These are phyloP conservation scores for Sepiola atlantica DNA, from an alignment of 2,888 invertebrate species.

Conservation along the genomic window DNA sequence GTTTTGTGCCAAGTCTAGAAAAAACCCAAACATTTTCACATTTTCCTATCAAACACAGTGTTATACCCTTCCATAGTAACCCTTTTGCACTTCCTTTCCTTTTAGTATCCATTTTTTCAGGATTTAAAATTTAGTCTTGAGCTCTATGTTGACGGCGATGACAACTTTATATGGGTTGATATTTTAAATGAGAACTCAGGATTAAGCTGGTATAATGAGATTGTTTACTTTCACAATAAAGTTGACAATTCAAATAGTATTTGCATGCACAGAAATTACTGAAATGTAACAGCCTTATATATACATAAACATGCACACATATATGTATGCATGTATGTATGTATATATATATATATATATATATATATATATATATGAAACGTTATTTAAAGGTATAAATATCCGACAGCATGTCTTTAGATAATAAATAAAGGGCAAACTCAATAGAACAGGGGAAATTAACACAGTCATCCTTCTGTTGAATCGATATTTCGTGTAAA, in stretches of 20 bases:
- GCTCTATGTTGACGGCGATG: not conserved
- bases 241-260: too few relatives aligned
- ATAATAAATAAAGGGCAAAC: too few relatives aligned
- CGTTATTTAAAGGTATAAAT: too few relatives aligned
- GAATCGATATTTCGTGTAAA: too few relatives aligned
- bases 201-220: too few relatives aligned
- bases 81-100: not conserved
- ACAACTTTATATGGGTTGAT: too few relatives aligned
- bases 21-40: not conserved
- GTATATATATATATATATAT: not conserved
- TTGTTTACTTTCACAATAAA: too few relatives aligned
- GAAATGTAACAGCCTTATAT: not conserved
- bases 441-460: too few relatives aligned
- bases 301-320: not conserved
- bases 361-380: not conserved
- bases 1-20: not conserved
- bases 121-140: not conserved
- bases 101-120: not conserved
- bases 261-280: not conserved
- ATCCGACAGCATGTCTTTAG: too few relatives aligned
- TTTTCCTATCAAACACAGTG: not conserved
- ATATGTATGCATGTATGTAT: not conserved
- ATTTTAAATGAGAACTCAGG: too few relatives aligned
- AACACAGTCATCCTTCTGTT: too few relatives aligned
- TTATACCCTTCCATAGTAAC: not conserved